Evolutionary conservation across 2,888 invertebrate species (phyloP), one percentile per base, ranked within the genome.

Genomic region (Andrena fulva): DNA sequence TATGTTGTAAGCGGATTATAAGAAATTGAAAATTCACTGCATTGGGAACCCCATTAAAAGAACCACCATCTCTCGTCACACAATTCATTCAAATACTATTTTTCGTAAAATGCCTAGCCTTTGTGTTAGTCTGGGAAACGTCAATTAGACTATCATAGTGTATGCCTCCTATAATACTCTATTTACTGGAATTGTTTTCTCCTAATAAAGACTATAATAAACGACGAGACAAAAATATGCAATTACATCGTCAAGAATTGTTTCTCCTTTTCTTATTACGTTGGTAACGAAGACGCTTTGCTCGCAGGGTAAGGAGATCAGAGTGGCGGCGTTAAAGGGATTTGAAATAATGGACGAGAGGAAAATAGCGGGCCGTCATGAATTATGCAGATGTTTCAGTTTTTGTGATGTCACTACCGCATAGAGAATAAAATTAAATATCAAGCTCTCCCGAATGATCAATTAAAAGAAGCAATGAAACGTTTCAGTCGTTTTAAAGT

Each of bases 381-480:
- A 83, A 84, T 84, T 83, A 84, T 84, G 84, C 80, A 83, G 80
- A 35, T 24, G 42, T 75, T 79, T 80, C 24, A 64, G 71, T 62
- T 62, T 70, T 77, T 67, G 54, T 63, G 72, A 76, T 72, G 68
- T 29, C 56, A 69, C 79, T 66, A 69, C 63, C 48, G 67, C 74
- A 84, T 66, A 68, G 24, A 35, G 33, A 70, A 29, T 67, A 69
- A 62, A 48, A 54, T 35, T 54, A 35, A 67, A 76, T 71, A 62
- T 69, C 77, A 12, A 77, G 35, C 12, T 7, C 10, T 20, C 33
- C 24, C 1, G 35, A 68, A 60, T 29, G 3, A 35, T 68, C 42
- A 35, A 52, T 62, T 20, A 16, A 60, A 62, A 7, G 50, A 50
- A 62, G 35, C 42, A 74, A 42, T 2, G 74, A 48, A 72, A 27